phyloP scores from a whole-genome alignment of 2,888 invertebrate species.

The Leptopterna dolabrata region DNA sequence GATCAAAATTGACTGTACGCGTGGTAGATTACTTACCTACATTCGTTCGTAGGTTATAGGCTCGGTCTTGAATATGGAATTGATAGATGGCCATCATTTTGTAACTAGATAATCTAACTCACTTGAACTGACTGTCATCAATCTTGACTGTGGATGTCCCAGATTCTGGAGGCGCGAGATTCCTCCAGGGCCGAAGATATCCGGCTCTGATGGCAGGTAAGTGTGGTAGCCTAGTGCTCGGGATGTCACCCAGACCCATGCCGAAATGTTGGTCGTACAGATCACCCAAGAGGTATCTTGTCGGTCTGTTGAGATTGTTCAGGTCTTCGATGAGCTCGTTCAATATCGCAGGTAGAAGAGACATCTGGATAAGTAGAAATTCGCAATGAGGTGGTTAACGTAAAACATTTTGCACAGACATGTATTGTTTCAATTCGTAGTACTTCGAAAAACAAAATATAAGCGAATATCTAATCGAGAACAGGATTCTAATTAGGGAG shows the following conservation, averaged over 20 bases:
- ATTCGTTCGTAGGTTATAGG: no score
- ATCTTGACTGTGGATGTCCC: slow-evolving; percentile 62
- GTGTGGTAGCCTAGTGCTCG: slow-evolving; percentile 51
- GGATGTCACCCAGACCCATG: slow-evolving; percentile 56
- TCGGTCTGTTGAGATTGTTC: slow-evolving; percentile 36
- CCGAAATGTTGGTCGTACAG: slow-evolving; percentile 64
- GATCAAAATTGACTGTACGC: no score
- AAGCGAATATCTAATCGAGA: no score
- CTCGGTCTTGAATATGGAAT: no score
- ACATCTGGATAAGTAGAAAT: slow-evolving; percentile 57
- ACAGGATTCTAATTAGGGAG: no score
- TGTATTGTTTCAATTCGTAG: no score
- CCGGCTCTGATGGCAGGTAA: slow-evolving; percentile 58
- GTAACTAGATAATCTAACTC: not conserved
- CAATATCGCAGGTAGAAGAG: slow-evolving; percentile 62
- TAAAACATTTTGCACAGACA: no score
- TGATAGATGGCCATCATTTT: no score
- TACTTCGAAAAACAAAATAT: no score
- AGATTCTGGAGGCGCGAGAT: slow-evolving; percentile 58
- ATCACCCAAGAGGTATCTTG: slow-evolving; percentile 53
- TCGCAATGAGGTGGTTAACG: no score
- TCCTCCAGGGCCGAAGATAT: slow-evolving; percentile 63
- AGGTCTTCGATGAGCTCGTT: slow-evolving; percentile 61
- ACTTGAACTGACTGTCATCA: slow-evolving; percentile 63
- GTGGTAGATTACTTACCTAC: no score